A percentile compares a stretch with the other conserved stretches of the same genome.
Evolutionary conservation across 2,888 invertebrate genomes (phyloP).

Genomic region (Tuberolachnus salignus): DNA sequence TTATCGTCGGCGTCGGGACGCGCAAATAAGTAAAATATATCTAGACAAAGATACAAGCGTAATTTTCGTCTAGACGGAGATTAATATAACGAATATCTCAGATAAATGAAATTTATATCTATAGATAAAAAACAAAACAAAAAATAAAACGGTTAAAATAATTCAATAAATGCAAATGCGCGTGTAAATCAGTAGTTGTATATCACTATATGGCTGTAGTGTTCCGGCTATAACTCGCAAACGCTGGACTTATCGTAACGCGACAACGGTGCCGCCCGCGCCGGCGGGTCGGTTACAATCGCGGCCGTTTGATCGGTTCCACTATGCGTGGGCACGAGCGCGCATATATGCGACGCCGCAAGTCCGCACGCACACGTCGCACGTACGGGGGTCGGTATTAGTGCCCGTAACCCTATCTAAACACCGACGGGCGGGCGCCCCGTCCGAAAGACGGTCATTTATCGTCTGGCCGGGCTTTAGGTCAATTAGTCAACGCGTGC

Average conservation of each 20-base stretch:
- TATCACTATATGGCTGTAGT: too few relatives aligned
- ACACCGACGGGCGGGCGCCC: not conserved
- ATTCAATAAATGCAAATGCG: too few relatives aligned
- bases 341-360: not conserved
- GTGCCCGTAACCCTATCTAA: conserved; percentile 36
- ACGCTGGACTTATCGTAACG: conserved; percentile 10
- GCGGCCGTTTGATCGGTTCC: not conserved
- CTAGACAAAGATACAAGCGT: too few relatives aligned
- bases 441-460: conserved; percentile 46
- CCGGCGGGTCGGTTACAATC: not conserved
- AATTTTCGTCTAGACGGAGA: too few relatives aligned
- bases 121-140: too few relatives aligned
- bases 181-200: too few relatives aligned
- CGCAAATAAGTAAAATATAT: too few relatives aligned
- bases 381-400: not conserved
- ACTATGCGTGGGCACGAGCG: conserved; percentile 31
- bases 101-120: too few relatives aligned
- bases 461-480: conserved; percentile 25
- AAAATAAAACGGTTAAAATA: too few relatives aligned
- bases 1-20: too few relatives aligned
- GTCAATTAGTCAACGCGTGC: conserved; percentile 55
- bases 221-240: too few relatives aligned
- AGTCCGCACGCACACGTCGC: not conserved
- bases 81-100: too few relatives aligned
- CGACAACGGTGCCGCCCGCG: not conserved